Percentiles rank a stretch among this genome's conserved stretches.
Conservation (phyloP, 1,140 invertebrate genomes). For the Antheraea mylitta region DNA sequence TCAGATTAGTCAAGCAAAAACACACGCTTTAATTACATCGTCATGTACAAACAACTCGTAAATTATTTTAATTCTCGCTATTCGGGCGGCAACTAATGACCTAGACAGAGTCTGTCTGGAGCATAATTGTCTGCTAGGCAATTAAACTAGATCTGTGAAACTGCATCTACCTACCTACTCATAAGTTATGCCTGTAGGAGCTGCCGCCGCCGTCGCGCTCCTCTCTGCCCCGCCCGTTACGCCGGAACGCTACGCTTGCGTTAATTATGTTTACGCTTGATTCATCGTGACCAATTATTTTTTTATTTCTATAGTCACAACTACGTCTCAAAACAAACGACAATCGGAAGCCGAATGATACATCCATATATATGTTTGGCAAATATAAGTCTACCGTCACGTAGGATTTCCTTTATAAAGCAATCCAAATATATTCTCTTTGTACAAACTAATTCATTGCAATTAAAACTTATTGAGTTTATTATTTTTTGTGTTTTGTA, state of each 20-base stretch:
- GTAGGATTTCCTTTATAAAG: no score
- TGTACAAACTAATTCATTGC: no score
- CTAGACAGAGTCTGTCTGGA: constrained; percentile 55
- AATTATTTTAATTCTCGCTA: constrained; percentile 30
- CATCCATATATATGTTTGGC: no score
- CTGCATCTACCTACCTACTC: constrained; percentile 24
- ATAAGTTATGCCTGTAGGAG: neutral
- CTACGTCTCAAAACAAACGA: no score
- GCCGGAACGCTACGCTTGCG: neutral
- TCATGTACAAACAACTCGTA: constrained; percentile 18
- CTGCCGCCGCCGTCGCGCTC: neutral
- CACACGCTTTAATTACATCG: constrained; percentile 5
- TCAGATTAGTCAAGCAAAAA: constrained; percentile 4
- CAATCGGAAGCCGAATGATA: no score
- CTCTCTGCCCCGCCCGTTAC: no score
- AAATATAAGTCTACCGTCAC: no score
- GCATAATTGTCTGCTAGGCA: constrained; percentile 56
- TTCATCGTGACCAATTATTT: neutral
- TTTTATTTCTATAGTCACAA: no score
- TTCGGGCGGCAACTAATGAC: constrained; percentile 47
- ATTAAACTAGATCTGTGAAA: constrained; percentile 44
- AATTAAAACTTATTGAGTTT: no score
- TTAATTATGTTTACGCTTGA: neutral
- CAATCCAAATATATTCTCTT: no score
- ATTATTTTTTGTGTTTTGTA: no score